Conservation (phyloP, 1,140 invertebrate genomes). For the Sminthurides bifidus region DNA sequence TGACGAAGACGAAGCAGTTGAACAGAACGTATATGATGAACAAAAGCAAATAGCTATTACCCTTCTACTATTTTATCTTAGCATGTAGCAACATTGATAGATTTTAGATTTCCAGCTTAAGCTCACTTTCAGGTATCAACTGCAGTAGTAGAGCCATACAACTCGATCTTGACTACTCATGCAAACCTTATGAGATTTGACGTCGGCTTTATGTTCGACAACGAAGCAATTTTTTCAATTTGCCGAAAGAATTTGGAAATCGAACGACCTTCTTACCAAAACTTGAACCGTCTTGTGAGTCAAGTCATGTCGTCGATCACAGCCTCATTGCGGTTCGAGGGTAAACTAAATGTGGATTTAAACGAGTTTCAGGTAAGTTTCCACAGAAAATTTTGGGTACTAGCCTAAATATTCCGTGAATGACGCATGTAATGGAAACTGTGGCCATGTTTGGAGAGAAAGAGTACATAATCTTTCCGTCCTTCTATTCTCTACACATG, state of each 20-base stretch:
- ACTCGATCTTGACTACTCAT: slow-evolving; percentile 50
- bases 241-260: slow-evolving; percentile 78
- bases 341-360: slow-evolving; percentile 74
- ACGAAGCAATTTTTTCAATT: slow-evolving; percentile 83
- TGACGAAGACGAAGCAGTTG: no score
- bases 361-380: slow-evolving; percentile 64
- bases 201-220: slow-evolving; percentile 53
- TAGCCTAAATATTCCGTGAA: no score
- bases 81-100: no score
- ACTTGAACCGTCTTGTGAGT: slow-evolving; percentile 65
- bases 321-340: slow-evolving; percentile 77
- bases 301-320: slow-evolving; percentile 80
- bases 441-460: no score
- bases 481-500: not conserved
- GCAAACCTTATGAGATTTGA: slow-evolving; percentile 55
- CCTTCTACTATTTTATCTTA: no score
- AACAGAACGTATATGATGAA: no score
- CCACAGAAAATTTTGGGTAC: not conserved
- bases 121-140: slow-evolving; percentile 34
- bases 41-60: no score
- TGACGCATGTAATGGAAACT: no score
- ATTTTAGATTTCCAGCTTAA: no score
- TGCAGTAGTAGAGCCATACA: slow-evolving; percentile 56
- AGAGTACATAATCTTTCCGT: no score
- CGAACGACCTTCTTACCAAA: slow-evolving; percentile 67